These are phyloP conservation scores for Euwallacea similis DNA, from an alignment of 1,140 invertebrate species.

Conservation along the genomic window DNA sequence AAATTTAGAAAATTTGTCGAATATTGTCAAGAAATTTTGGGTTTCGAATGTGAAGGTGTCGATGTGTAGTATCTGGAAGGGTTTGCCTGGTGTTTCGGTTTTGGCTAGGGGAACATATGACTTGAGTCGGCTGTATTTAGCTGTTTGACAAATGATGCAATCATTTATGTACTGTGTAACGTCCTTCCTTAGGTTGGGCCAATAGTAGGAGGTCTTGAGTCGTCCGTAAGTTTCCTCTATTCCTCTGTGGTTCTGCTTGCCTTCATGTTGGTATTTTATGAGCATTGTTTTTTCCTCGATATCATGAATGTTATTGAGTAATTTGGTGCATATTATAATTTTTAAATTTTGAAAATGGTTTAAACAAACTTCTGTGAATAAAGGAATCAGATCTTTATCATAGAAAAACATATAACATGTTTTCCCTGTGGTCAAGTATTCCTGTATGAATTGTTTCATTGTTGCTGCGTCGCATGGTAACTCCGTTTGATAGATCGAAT, in stretches of 20 bases:
- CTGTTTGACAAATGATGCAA: slow-evolving; percentile 10
- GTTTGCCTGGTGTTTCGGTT: slow-evolving; percentile 25
- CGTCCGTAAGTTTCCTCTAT: slow-evolving; percentile 1
- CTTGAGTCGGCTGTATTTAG: slow-evolving; percentile 8
- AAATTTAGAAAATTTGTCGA: slow-evolving; percentile 36
- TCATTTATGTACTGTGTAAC: slow-evolving; percentile 14
- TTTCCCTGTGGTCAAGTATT: neutral
- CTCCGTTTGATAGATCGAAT: neutral
- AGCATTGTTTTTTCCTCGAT: neutral
- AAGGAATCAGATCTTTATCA: slow-evolving; percentile 2
- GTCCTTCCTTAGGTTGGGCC: slow-evolving; percentile 12
- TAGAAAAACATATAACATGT: neutral
- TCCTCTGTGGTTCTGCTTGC: slow-evolving; percentile 18
- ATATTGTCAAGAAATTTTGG: slow-evolving; percentile 34
- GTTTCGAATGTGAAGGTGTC: slow-evolving; percentile 28
- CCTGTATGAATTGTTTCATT: neutral
- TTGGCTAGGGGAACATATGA: slow-evolving; percentile 24
- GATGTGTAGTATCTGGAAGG: slow-evolving; percentile 36
- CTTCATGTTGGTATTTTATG: slow-evolving; percentile 17
- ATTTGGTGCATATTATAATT: slow-evolving; percentile 24
- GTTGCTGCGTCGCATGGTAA: neutral
- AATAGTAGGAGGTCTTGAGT: slow-evolving; percentile 12
- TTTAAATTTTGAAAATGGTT: slow-evolving; percentile 5
- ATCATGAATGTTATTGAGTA: neutral
- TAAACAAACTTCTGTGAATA: neutral